Percentiles rank a stretch among this genome's conserved stretches.
Evolutionary conservation across 53 echinoderm and acorn worm species (phyloP).

Genomic region (Actinopyga echinites): DNA sequence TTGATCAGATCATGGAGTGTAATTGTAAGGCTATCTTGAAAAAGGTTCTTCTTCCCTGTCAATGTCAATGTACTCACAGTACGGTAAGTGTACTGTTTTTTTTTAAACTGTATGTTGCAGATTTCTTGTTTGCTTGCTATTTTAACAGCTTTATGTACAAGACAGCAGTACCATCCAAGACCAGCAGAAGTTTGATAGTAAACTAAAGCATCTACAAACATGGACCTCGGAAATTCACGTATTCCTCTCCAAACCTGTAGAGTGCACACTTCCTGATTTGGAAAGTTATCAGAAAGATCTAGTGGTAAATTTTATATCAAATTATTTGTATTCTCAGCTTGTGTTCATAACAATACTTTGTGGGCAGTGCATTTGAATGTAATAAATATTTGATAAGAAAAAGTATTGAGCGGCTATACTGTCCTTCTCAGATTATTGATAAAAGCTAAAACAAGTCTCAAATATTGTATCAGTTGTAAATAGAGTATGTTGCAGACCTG

Average conservation of each 20-base stretch:
- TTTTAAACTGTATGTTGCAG: no score
- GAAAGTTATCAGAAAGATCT: conserved; percentile 1
- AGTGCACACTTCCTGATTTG: conserved; percentile 9
- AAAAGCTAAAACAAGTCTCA: no score
- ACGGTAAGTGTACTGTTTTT: not conserved
- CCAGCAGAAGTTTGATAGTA: not conserved
- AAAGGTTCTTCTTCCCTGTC: not conserved
- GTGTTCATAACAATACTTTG: no score
- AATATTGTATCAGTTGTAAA: no score
- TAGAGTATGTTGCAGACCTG: no score
- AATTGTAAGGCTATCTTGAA: not conserved
- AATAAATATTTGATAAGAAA: no score
- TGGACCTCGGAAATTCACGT: conserved; percentile 36
- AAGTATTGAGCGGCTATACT: no score
- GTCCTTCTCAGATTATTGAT: no score
- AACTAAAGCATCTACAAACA: conserved; percentile 32
- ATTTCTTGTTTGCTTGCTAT: no score
- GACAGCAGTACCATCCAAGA: not conserved
- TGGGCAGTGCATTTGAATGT: no score
- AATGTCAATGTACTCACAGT: not conserved
- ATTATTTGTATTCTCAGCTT: no score
- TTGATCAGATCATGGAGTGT: not conserved
- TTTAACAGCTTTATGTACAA: conserved; percentile 5
- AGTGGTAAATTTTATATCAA: not conserved
- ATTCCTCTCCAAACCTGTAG: conserved; percentile 22